Base-by-base conservation (phyloP, 2,888 invertebrate genomes). In the Agrochola circellaris region DNA sequence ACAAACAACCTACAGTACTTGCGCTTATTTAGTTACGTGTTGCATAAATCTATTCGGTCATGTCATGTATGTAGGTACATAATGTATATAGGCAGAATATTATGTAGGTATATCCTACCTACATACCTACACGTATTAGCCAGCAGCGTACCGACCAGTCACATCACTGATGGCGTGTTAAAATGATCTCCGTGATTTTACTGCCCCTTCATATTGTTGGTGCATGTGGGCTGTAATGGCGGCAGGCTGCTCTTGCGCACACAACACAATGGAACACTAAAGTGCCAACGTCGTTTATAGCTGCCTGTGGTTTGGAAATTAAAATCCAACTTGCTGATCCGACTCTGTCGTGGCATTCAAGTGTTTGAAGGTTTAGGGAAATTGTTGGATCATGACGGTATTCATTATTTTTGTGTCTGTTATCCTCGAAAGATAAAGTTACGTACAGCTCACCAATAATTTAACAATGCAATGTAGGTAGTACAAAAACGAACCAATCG, bases 251-350 rank as follows among this genome's bases (percentile, higher is more conserved):
- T 73, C 69, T 68, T 73, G 88, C 88, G 89, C 89, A 89, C 23
- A 77, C 75, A 85, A 92, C 92, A 96, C 96, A 96, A 96, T 96
- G 94, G 96, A 93, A 93, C 95, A 93, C 93, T 96, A 96, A 96
- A 96, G 93, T 94, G 93, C 93, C 91, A 93, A 93, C 92, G 91
- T 93, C 94, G 94, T 96, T 96, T 95, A 97, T 95, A 92, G 93
- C 92, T 90, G 90, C 87, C 92, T 96, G 96, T 94, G 97, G 97
- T 96, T 96, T 95, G 94, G 96, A 96, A 97, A 97, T 97, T 96
- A 97, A 97, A 97, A 97, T 96, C 92, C 90, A 91, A 92, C 93
- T 93, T 92, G 92, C 92, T 93, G 93, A 95, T 94, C 93, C 90
- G 91, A 84, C 85, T 85, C 81, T 85, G 87, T 86, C 85, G 85